A percentile compares a stretch with the other conserved stretches of the same genome.
Evolutionary conservation across 2,113 vertebrate genomes (phyloP).

Genomic region (Malurus melanocephalus): DNA sequence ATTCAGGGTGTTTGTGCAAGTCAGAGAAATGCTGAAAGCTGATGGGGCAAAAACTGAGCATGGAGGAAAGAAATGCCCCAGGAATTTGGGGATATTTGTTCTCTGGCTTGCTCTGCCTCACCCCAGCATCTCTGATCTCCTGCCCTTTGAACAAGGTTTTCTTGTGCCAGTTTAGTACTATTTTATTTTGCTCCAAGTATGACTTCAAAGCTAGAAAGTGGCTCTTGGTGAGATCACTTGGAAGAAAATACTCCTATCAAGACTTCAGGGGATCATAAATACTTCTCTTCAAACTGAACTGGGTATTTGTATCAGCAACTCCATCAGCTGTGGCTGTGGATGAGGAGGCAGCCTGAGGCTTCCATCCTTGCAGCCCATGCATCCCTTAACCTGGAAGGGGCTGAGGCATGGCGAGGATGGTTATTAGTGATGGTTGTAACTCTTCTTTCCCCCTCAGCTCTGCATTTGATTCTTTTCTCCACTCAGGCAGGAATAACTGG

Average conservation of each 20-base stretch:
- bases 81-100: neutral
- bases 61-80: neutral
- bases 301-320: neutral
- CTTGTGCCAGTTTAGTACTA: neutral
- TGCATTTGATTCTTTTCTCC: neutral
- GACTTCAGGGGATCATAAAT: neutral
- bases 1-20: neutral
- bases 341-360: neutral
- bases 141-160: neutral
- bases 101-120: neutral
- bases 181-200: neutral
- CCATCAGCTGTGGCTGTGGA: neutral
- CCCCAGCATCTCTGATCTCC: neutral
- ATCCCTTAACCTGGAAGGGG: neutral
- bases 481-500: neutral
- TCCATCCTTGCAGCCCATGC: neutral
- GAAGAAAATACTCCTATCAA: neutral
- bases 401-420: neutral
- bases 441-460: neutral
- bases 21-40: neutral
- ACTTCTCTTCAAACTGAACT: fast-evolving
- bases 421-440: neutral
- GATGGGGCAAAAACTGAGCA: neutral
- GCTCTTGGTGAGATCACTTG: neutral
- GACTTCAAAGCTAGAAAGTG: neutral